A percentile compares a stretch with the other conserved stretches of the same genome.
These are phyloP conservation scores for Gandaritis pyraliata DNA, from an alignment of 2,888 invertebrate genomes.

Conservation along the genomic window DNA sequence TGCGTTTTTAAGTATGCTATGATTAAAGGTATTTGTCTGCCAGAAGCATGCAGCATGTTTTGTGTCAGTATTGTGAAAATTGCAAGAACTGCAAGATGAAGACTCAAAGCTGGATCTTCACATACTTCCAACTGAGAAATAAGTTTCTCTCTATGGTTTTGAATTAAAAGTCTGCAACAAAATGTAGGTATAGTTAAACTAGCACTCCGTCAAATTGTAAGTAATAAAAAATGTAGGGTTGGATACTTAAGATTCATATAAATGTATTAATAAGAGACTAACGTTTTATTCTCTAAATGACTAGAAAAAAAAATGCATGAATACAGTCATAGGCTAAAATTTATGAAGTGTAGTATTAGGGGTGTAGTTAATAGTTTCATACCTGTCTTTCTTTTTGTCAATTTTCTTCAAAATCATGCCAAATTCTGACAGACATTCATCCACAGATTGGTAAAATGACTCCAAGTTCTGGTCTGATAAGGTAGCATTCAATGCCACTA, in stretches of 20 bases:
- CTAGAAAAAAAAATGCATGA: too few relatives aligned
- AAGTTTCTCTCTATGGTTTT: slow-evolving; percentile 92
- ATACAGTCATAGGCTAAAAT: too few relatives aligned
- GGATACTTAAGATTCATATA: too few relatives aligned
- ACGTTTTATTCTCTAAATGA: too few relatives aligned
- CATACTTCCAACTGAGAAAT: slow-evolving; percentile 90
- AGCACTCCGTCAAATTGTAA: too few relatives aligned
- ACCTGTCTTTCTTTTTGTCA: slow-evolving; percentile 94
- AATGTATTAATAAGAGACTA: too few relatives aligned
- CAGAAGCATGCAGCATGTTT: slow-evolving; percentile 95
- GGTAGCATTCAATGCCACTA: slow-evolving; percentile 88
- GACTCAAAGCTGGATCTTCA: slow-evolving; percentile 90
- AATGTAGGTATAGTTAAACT: not conserved
- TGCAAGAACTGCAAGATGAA: slow-evolving; percentile 91
- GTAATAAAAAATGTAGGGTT: too few relatives aligned
- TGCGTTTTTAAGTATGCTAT: slow-evolving; percentile 89
- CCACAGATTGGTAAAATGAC: slow-evolving; percentile 90
- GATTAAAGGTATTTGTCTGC: slow-evolving; percentile 94
- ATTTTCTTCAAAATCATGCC: slow-evolving; percentile 93
- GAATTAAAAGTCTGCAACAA: slow-evolving; percentile 86
- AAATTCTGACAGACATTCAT: slow-evolving; percentile 88
- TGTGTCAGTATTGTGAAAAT: slow-evolving; percentile 93
- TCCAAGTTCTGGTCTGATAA: slow-evolving; percentile 89
- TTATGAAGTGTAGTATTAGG: too few relatives aligned
- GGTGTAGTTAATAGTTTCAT: slow-evolving; percentile 40